phyloP scores from a whole-genome alignment of 1,140 invertebrate genomes.

The Pogonus chalceus region DNA sequence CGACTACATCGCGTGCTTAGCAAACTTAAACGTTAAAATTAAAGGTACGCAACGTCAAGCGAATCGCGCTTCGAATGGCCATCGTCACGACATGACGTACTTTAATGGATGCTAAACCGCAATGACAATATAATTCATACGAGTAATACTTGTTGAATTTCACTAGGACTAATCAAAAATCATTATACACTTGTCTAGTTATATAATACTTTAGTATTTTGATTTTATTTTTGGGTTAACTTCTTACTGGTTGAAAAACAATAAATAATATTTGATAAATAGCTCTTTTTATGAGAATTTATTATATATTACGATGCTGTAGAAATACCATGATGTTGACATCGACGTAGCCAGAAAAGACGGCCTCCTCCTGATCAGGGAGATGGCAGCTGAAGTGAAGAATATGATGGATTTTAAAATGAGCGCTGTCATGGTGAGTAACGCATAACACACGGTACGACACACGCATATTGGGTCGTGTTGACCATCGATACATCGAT shows the following conservation, averaged over 20 bases:
- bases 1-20: too few species aligned
- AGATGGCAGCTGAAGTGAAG: constrained; percentile 75
- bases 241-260: too few species aligned
- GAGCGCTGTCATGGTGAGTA: constrained; percentile 75
- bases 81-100: too few species aligned
- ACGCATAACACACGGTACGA: not conserved
- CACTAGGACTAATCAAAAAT: too few species aligned
- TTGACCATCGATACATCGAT: not conserved
- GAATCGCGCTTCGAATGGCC: too few species aligned
- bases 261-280: not conserved
- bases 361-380: constrained; percentile 68
- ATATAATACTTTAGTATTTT: not conserved
- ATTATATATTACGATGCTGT: constrained; percentile 11
- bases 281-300: not conserved
- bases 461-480: not conserved
- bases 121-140: too few species aligned
- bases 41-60: too few species aligned
- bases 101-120: too few species aligned
- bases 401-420: constrained; percentile 87
- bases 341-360: constrained; percentile 65
- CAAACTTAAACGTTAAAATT: too few species aligned
- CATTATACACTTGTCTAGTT: not conserved
- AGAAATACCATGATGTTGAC: constrained; percentile 67
- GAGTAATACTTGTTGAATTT: too few species aligned
- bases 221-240: too few species aligned